These are phyloP conservation scores for Porites divaricata DNA, from an alignment of 92 coral and sea anemone genomes.

Conservation along the genomic window DNA sequence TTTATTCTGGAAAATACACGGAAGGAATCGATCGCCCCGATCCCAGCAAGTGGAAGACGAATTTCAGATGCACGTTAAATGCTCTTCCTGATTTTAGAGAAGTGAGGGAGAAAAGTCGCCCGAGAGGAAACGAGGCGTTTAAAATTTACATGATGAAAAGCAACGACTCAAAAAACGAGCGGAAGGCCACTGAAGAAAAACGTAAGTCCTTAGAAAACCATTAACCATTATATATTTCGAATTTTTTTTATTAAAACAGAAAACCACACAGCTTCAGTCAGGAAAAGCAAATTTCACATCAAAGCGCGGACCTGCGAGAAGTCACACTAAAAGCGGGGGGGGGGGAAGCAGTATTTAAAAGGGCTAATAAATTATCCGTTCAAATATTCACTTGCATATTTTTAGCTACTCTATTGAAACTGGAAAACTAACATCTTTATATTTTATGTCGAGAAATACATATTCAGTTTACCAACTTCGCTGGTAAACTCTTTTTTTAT, in stretches of 20 bases:
- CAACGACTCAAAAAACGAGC: background rate
- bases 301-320: no score
- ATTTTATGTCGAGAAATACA: no score
- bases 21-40: constrained; percentile 23
- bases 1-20: constrained; percentile 67
- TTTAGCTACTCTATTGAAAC: no score
- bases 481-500: no score
- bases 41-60: constrained; percentile 75
- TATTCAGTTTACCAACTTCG: no score
- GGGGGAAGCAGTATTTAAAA: no score
- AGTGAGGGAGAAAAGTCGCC: constrained; percentile 42
- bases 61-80: constrained; percentile 78
- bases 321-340: no score
- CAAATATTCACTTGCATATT: no score
- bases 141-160: constrained; percentile 61
- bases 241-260: background rate
- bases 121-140: constrained; percentile 52
- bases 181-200: background rate
- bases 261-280: background rate
- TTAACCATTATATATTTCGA: background rate
- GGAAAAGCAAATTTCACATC: no score
- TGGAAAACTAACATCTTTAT: no score
- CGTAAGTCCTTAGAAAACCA: background rate
- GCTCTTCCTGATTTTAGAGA: constrained; percentile 67
- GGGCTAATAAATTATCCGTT: no score